phyloP scores from a whole-genome alignment of 2,888 invertebrate genomes.

The Clunio marinus region DNA sequence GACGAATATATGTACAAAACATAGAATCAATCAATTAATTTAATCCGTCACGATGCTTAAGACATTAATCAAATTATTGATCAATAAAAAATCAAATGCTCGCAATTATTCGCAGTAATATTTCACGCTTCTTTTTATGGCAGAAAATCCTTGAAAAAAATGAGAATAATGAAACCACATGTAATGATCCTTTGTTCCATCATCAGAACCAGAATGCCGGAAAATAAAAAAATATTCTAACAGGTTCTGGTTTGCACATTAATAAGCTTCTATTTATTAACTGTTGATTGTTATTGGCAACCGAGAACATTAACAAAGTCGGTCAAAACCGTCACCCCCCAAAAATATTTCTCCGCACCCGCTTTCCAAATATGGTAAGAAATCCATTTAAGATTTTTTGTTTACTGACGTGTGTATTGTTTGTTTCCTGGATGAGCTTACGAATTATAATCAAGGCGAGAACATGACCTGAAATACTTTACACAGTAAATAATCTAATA shows the following conservation, averaged over 20 bases:
- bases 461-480: constrained; percentile 20
- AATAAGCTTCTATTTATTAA: neutral
- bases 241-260: neutral
- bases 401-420: neutral
- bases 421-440: constrained; percentile 31
- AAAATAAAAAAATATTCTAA: too few relatives aligned
- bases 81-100: neutral
- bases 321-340: constrained; percentile 8
- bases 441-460: constrained; percentile 17
- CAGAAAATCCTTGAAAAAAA: neutral
- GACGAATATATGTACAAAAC: too few relatives aligned
- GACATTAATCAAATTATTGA: neutral
- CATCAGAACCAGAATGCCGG: neutral
- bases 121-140: neutral
- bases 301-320: neutral
- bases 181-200: constrained; percentile 22
- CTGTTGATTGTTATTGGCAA: constrained; percentile 31
- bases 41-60: neutral
- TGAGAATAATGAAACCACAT: neutral
- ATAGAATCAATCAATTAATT: neutral
- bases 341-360: constrained; percentile 6
- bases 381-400: neutral
- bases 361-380: constrained; percentile 21
- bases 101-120: neutral
- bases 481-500: too few relatives aligned